Evolutionary conservation across 2,113 vertebrate species (phyloP).

Genomic region (Pedetes capensis): DNA sequence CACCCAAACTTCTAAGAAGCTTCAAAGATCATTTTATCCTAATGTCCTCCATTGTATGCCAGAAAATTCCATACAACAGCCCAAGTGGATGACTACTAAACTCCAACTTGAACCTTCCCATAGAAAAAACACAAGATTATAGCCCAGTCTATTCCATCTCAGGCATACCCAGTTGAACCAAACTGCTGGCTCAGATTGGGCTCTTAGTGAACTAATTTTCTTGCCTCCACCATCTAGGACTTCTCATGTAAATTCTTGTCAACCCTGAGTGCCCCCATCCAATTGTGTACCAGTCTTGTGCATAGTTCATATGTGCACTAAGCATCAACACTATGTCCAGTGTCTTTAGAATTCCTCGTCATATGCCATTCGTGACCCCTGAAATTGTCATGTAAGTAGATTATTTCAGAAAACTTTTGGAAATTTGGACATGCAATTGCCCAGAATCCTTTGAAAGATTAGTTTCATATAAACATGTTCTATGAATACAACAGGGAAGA

Average conservation of each 20-base stretch:
- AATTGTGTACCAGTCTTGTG: background rate
- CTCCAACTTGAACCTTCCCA: background rate
- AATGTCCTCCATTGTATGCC: background rate
- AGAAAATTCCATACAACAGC: background rate
- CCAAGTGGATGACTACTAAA: background rate
- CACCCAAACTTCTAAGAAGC: background rate
- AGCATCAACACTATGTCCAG: background rate
- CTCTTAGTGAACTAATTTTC: background rate
- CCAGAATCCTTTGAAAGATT: constrained; percentile 16
- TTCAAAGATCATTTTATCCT: constrained; percentile 14
- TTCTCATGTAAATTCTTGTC: background rate
- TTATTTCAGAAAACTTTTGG: constrained; percentile 1
- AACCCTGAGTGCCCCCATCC: background rate
- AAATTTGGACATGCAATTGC: background rate
- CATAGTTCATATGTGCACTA: background rate
- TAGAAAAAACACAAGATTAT: background rate
- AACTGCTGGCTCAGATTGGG: background rate
- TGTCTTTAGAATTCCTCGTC: constrained; percentile 23
- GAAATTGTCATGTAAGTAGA: background rate
- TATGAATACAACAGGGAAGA: background rate
- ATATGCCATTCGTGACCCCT: background rate
- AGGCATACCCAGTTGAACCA: background rate
- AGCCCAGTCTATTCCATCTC: background rate
- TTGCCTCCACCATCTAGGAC: background rate
- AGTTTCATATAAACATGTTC: background rate